Evolutionary conservation across 2,113 vertebrate genomes (phyloP), one percentile per base, ranked within the genome.

Genomic region (Gnathonemus echidnorhynchus): DNA sequence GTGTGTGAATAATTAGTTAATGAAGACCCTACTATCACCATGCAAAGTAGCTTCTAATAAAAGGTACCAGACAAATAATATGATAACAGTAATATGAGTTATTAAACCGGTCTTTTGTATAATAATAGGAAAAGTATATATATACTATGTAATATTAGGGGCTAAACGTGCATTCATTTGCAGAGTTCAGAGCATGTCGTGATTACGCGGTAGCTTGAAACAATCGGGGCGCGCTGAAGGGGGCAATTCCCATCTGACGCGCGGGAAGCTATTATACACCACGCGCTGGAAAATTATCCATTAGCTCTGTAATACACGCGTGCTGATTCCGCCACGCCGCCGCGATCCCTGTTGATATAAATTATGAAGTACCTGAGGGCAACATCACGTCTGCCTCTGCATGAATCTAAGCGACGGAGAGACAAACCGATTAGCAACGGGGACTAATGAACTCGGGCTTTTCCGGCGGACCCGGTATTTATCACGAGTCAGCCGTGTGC

Each of bases 161-260:
- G 86, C 50, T 87, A 87, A 87, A 87, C 86, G 74, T 80, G 74
- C 35, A 80, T 80, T 80, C 74, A 80, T 80, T 80, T 42, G 35
- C 35, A 39, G 35, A 80, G 74, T 80, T 80, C 74, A 80, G 74
- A 42, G 31, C 74, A 80, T 80, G 74, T 80, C 5, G 35, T 42
- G 31, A 39, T 80, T 42, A 80, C 13, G 74, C 31, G 74, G 74
- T 42, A 80, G 74, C 74, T 80, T 70, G n/a, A 27, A 80, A 80
- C 31, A 80, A 80, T 80, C 35, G 35, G 74, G 74, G 35, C 74
- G n/a, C 35, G 74, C 31, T 80, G 35, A 80, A 80, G 74, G 15
- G 86, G 48, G 27, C 50, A 35, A 53, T 53, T 87, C 86, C 86
- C 86, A 87, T 53, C 86, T 53, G 86, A 56, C 86, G 31, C 50